Percentiles rank a stretch among this genome's conserved stretches.
phyloP scores from a whole-genome alignment of 2,113 vertebrate genomes.

The Engystomops pustulosus region DNA sequence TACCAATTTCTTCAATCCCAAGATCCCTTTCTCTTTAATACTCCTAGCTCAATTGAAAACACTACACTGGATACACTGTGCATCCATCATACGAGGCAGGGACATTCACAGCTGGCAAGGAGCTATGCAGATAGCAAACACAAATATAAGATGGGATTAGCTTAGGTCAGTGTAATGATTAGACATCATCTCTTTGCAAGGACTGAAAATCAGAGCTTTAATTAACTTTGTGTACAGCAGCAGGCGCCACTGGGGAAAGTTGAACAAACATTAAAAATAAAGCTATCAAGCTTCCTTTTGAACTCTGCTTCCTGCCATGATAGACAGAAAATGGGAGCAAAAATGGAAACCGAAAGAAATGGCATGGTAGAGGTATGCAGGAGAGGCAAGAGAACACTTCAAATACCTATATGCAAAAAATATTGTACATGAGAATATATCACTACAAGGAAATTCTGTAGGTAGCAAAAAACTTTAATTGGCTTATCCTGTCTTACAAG shows the following conservation, averaged over 20 bases:
- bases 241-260: conserved; percentile 27
- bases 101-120: conserved; percentile 41
- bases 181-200: conserved; percentile 29
- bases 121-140: conserved; percentile 34
- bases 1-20: no score
- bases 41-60: not conserved
- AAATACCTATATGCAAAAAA: no score
- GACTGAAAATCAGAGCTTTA: conserved; percentile 44
- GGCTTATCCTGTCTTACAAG: no score
- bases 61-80: not conserved
- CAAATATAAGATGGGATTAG: conserved; percentile 38
- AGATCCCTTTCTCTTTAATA: not conserved
- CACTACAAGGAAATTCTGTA: no score
- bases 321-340: not conserved
- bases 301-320: conserved; percentile 22
- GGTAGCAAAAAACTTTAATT: no score
- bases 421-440: no score
- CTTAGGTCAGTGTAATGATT: conserved; percentile 50
- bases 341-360: not conserved
- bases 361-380: not conserved
- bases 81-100: not conserved
- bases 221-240: conserved; percentile 45
- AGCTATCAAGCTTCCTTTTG: not conserved
- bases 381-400: not conserved
- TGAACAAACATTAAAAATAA: conserved; percentile 36